These are phyloP conservation scores for Eriosoma lanigerum DNA, from an alignment of 1,140 invertebrate genomes.

Conservation along the genomic window DNA sequence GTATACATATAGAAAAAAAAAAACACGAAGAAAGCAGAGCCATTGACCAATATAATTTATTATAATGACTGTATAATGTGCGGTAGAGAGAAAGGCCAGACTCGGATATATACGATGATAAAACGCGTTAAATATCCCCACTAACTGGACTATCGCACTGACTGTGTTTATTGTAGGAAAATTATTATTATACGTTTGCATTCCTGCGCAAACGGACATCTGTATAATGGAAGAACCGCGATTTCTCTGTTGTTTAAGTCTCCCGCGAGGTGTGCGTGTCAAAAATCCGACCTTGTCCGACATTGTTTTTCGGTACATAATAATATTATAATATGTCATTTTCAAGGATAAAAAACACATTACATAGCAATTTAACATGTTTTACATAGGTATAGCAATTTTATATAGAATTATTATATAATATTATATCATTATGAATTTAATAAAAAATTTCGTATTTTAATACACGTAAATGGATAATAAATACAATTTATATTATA, in stretches of 20 bases:
- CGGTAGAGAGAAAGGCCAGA: not conserved
- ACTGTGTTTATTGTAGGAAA: not conserved
- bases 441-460: too few species aligned
- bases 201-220: not conserved
- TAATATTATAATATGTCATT: not conserved
- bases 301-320: conserved; percentile 10
- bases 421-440: too few species aligned
- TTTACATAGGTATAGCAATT: too few species aligned
- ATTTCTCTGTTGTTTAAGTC: conserved; percentile 34
- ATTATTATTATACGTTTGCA: not conserved
- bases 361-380: not conserved
- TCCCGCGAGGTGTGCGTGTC: not conserved
- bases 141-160: not conserved
- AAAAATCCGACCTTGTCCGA: conserved; percentile 11
- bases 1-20: too few species aligned
- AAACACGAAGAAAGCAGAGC: conserved; percentile 3
- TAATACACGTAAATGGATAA: too few species aligned
- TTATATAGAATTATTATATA: too few species aligned
- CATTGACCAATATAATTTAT: not conserved
- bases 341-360: not conserved
- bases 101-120: not conserved
- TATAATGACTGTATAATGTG: not conserved
- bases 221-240: conserved; percentile 32
- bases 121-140: conserved; percentile 6
- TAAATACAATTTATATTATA: too few species aligned